Base-by-base conservation (phyloP, 2,888 invertebrate genomes). In the Noctua comes region DNA sequence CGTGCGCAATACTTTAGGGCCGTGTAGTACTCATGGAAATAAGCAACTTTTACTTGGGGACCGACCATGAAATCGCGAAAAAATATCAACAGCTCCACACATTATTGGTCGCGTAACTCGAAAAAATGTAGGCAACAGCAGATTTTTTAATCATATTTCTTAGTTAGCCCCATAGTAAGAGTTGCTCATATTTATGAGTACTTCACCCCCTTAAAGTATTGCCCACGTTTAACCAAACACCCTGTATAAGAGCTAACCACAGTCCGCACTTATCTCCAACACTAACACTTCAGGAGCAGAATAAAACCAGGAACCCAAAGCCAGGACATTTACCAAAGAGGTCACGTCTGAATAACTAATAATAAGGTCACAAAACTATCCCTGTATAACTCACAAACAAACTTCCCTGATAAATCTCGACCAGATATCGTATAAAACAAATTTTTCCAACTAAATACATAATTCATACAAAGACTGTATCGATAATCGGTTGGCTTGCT, bases 401-500 rank as follows among this genome's bases (percentile, higher is more conserved):
- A 90, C 82, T 90, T 86, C 51, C 40, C 70, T 76, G 82, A 89
- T 89, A 89, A 89, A 90, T 88, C 88, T 84, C 77, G 69, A 77
- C 79, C 72, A 81, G 89, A 85, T 84, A 86, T 84, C 86, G 78
- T 65, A 85, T 87, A 83, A 87, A 84, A 87, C 87, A 86, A 80
- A 69, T 88, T 93, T 93, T 94, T 92, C 92, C 92, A 94, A 95
- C 94, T 94, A 94, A 93, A 94, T 94, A 94, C 95, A 95, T 95
- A 96, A 95, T 95, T 95, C 95, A 95, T 94, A 93, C 87, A 80
- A 80, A 90, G 82, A 92, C 92, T 92, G 91, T 91, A 92, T 91
- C 91, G 91, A 87, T 88, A 89, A 89, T 90, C 90, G 83, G 78
- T 76, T 75, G 73, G 80, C 80, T 77, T 73, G 87, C 88, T 88